A percentile compares a stretch with the other conserved stretches of the same genome.
Conservation (phyloP, 2,113 vertebrate genomes). For the Paramormyrops kingsleyae region DNA sequence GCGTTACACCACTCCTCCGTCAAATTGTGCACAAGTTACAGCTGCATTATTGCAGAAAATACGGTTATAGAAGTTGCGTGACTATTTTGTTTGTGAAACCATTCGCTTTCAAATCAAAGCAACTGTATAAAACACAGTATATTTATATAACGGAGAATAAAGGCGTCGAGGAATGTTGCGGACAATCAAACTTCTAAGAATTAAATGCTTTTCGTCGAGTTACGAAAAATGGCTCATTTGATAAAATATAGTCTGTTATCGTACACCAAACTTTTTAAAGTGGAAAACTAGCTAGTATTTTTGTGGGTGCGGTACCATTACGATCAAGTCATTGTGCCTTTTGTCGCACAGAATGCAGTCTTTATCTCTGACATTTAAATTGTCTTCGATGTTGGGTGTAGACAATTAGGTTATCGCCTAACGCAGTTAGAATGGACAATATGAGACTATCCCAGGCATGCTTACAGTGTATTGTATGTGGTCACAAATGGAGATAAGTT, state of each 20-base stretch:
- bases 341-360: background rate
- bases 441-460: background rate
- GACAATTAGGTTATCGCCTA: conserved; percentile 13
- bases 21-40: background rate
- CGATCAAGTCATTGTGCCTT: background rate
- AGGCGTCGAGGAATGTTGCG: background rate
- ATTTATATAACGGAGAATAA: background rate
- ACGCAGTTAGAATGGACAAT: conserved; percentile 8
- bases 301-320: background rate
- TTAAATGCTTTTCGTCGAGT: background rate
- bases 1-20: background rate
- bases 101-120: background rate
- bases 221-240: background rate
- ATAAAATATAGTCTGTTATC: background rate
- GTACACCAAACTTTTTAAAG: background rate
- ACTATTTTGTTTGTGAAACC: background rate
- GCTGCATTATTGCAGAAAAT: background rate
- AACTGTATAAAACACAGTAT: background rate
- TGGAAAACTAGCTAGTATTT: background rate
- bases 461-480: background rate
- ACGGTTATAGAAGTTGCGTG: background rate
- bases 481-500: background rate
- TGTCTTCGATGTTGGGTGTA: background rate
- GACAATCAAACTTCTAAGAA: background rate
- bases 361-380: background rate